Evolutionary conservation across 64 coral and sea anemone genomes (phyloP).

Genomic region (Actinia equina): DNA sequence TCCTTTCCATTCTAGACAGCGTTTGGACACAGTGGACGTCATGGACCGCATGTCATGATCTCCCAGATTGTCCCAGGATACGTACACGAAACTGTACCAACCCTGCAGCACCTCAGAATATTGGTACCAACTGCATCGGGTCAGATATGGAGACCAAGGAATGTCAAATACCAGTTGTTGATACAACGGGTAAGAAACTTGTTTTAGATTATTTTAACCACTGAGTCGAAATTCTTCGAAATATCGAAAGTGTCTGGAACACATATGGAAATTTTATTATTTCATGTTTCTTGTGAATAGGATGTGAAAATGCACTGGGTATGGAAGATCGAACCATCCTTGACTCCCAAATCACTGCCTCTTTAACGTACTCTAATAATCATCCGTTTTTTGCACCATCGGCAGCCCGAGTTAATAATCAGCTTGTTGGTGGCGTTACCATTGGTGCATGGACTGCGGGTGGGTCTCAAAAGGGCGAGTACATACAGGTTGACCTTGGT

Average conservation of each 20-base stretch:
- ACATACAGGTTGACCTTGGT: too few relatives aligned
- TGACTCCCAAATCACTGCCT: not conserved
- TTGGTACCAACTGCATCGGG: not conserved
- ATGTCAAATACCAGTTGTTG: not conserved
- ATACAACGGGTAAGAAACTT: not conserved
- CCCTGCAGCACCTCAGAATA: not conserved
- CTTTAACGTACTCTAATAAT: too few relatives aligned
- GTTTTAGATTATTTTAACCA: too few relatives aligned
- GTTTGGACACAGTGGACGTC: not conserved
- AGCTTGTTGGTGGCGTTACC: too few relatives aligned
- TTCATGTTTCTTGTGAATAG: too few relatives aligned
- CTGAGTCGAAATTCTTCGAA: too few relatives aligned
- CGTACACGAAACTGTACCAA: constrained; percentile 8
- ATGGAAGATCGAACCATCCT: not conserved
- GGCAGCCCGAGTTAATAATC: too few relatives aligned
- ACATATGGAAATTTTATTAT: too few relatives aligned
- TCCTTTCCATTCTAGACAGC: not conserved
- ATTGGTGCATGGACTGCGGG: too few relatives aligned
- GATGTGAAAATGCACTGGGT: not conserved
- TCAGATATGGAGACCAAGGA: not conserved
- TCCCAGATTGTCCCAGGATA: not conserved
- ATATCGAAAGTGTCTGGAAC: too few relatives aligned
- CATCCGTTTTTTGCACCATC: too few relatives aligned
- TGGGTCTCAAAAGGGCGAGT: too few relatives aligned
- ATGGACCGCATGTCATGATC: not conserved